phyloP scores from a whole-genome alignment of 2,113 vertebrate species.

The Embiotoca jacksoni region DNA sequence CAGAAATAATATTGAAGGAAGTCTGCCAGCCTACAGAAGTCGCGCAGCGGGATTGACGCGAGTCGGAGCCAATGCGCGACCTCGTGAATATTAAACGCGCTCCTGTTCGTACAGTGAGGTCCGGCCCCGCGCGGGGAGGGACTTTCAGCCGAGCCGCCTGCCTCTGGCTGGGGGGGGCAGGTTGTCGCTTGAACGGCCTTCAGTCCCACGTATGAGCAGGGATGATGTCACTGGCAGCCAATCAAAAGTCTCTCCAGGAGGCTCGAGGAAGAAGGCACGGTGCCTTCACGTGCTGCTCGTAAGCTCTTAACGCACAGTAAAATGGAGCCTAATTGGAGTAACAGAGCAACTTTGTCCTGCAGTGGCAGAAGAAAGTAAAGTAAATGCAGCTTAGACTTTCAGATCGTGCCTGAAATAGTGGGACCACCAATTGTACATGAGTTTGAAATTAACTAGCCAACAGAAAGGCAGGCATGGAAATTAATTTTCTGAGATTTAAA shows the following conservation, averaged over 20 bases:
- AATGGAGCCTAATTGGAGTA: neutral
- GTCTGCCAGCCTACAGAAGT: constrained; percentile 81
- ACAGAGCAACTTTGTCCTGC: no score
- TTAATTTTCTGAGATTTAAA: neutral
- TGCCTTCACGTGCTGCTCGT: constrained; percentile 58
- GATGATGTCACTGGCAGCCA: constrained; percentile 96
- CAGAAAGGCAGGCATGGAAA: neutral
- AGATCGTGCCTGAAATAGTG: neutral
- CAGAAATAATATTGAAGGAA: constrained; percentile 86
- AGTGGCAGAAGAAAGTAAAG: neutral
- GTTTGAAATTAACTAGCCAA: no score
- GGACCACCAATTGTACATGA: neutral
- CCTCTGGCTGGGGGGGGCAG: constrained; percentile 39
- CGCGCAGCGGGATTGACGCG: constrained; percentile 75
- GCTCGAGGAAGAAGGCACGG: constrained; percentile 44
- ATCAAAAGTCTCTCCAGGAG: constrained; percentile 82
- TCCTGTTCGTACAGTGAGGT: constrained; percentile 51
- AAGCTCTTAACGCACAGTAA: constrained; percentile 1
- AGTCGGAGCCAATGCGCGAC: constrained; percentile 76
- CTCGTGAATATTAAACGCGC: constrained; percentile 72
- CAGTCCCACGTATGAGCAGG: constrained; percentile 64
- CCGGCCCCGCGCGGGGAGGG: constrained; percentile 73
- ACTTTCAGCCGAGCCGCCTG: constrained; percentile 30
- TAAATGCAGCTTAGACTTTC: neutral
- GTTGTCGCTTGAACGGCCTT: constrained; percentile 64